A percentile compares a stretch with the other conserved stretches of the same genome.
Conservation (phyloP, 2,888 invertebrate genomes). For the Pollenia griseotomentosa region DNA sequence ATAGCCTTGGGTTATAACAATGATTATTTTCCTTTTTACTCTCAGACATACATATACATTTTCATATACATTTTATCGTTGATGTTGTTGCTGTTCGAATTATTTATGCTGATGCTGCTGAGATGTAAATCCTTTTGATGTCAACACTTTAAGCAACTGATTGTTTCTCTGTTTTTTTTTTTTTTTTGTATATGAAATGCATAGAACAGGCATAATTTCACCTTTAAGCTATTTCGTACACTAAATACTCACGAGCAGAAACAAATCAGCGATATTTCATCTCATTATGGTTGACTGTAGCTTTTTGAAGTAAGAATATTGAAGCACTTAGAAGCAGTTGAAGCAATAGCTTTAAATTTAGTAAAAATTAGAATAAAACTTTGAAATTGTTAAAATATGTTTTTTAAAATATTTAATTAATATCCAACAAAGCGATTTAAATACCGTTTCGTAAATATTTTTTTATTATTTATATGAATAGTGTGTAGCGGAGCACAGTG, state of each 20-base stretch:
- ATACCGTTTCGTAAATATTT: too few relatives aligned
- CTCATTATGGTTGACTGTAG: background rate
- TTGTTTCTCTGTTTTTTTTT: slow-evolving; percentile 9
- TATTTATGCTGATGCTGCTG: slow-evolving; percentile 40
- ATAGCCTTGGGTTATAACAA: slow-evolving; percentile 57
- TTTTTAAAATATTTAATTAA: too few relatives aligned
- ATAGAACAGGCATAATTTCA: slow-evolving; percentile 25
- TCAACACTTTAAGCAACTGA: slow-evolving; percentile 68
- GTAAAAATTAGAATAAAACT: too few relatives aligned
- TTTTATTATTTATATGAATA: too few relatives aligned
- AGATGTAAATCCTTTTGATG: slow-evolving; percentile 69
- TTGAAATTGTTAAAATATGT: too few relatives aligned
- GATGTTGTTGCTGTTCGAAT: slow-evolving; percentile 14
- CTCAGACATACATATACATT: background rate
- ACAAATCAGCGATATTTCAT: slow-evolving; percentile 15
- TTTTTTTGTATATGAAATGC: background rate
- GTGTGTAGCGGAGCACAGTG: too few relatives aligned
- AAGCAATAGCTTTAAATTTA: too few relatives aligned
- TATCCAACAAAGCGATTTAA: too few relatives aligned
- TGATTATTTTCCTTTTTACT: slow-evolving; percentile 60
- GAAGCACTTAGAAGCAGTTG: background rate
- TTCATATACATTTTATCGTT: background rate
- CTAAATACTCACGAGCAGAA: slow-evolving; percentile 39
- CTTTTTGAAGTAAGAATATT: background rate
- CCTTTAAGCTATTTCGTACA: slow-evolving; percentile 63